Evolutionary conservation across 2,797 vertebrate genomes (phyloP).

Genomic region (Cyprinella venusta): DNA sequence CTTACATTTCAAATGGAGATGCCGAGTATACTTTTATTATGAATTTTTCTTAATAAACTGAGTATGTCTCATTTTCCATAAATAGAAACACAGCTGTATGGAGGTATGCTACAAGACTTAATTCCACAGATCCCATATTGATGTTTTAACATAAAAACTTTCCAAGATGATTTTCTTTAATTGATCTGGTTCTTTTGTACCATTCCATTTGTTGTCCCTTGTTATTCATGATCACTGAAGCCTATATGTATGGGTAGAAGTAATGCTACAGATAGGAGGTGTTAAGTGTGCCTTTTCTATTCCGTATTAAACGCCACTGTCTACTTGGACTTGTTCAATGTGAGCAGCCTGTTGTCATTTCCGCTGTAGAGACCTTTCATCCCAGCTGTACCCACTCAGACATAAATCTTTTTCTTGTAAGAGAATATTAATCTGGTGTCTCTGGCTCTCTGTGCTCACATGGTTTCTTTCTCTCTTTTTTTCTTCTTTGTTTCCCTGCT

Average conservation of each 20-base stretch:
- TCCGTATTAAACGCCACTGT: conserved; percentile 28
- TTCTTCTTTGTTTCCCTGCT: conserved; percentile 34
- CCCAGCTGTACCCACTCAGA: conserved; percentile 26
- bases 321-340: background rate
- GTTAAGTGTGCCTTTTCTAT: conserved; percentile 17
- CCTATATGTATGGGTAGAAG: background rate
- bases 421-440: conserved; percentile 36
- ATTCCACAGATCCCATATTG: background rate
- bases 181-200: background rate
- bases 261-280: conserved; percentile 20
- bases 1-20: background rate
- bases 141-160: background rate
- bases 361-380: conserved; percentile 34
- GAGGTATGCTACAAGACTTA: background rate
- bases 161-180: background rate
- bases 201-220: background rate
- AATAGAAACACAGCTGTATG: background rate
- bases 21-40: no score
- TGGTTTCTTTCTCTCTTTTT: conserved; percentile 22
- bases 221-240: conserved; percentile 3
- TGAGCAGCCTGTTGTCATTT: conserved; percentile 30
- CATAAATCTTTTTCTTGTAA: conserved; percentile 46
- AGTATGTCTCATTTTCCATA: background rate
- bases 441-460: conserved; percentile 20
- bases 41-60: background rate